phyloP scores from a whole-genome alignment of 2,113 vertebrate genomes.

The Benitochromis conjunctus region DNA sequence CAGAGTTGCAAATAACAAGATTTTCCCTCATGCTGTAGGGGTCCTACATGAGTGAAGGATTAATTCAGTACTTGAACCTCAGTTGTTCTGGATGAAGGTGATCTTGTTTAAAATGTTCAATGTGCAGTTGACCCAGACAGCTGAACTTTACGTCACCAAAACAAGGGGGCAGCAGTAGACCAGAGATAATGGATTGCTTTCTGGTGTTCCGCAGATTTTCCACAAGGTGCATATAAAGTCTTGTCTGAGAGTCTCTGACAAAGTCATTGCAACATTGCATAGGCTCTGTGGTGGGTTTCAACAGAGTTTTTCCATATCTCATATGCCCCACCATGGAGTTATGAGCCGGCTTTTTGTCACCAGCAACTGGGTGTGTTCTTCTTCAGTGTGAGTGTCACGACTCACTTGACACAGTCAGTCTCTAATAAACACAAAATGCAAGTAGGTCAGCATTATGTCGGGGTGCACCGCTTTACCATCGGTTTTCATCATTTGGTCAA shows the following conservation, averaged over 20 bases:
- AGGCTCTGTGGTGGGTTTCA: background rate
- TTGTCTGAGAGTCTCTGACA: background rate
- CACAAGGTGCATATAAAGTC: background rate
- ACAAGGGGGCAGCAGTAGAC: background rate
- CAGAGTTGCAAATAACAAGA: background rate
- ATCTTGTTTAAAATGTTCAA: background rate
- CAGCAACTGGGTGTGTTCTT: background rate
- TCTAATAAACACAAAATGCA: background rate
- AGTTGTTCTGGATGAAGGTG: background rate
- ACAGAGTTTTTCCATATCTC: background rate
- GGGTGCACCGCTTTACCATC: background rate
- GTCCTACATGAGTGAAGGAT: background rate
- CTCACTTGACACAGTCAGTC: background rate
- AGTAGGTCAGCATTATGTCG: background rate
- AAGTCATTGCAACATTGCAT: background rate
- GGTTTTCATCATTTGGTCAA: background rate
- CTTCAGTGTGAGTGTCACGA: background rate
- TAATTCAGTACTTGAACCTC: background rate
- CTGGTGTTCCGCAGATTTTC: background rate
- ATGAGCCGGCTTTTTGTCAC: background rate
- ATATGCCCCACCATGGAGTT: background rate
- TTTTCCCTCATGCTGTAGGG: background rate
- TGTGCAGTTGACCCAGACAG: background rate
- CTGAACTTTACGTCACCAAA: background rate
- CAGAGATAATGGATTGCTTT: background rate